Conservation (phyloP, 2,797 vertebrate species). For the Alauda arvensis region DNA sequence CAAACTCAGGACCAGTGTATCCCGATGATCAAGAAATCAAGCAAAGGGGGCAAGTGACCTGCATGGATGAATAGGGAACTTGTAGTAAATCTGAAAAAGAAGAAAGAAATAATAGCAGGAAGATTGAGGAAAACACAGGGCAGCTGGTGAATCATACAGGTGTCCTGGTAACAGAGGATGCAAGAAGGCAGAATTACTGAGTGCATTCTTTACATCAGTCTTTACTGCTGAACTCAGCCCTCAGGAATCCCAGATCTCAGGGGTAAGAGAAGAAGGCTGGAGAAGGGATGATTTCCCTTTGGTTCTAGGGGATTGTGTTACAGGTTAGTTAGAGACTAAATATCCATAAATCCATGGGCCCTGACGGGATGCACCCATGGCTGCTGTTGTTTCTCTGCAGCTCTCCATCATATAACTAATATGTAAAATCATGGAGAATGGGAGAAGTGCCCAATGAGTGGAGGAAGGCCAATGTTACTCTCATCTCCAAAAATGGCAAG, state of each 20-base stretch:
- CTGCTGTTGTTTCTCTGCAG: not conserved
- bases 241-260: not conserved
- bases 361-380: not conserved
- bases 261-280: not conserved
- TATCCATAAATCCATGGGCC: not conserved
- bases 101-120: not conserved
- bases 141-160: accelerated
- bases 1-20: not conserved
- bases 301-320: not conserved
- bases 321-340: not conserved
- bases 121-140: not conserved
- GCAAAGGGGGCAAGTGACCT: not conserved
- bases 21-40: not conserved
- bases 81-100: not conserved
- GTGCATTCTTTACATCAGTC: not conserved
- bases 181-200: not conserved
- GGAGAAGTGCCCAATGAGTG: accelerated
- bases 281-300: not conserved
- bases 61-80: not conserved
- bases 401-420: not conserved
- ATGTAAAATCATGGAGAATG: not conserved
- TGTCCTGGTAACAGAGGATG: not conserved
- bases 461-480: not conserved
- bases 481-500: not conserved
- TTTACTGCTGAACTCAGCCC: not conserved